Base-by-base conservation (phyloP, 2,888 invertebrate genomes). In the Agapostemon virescens region DNA sequence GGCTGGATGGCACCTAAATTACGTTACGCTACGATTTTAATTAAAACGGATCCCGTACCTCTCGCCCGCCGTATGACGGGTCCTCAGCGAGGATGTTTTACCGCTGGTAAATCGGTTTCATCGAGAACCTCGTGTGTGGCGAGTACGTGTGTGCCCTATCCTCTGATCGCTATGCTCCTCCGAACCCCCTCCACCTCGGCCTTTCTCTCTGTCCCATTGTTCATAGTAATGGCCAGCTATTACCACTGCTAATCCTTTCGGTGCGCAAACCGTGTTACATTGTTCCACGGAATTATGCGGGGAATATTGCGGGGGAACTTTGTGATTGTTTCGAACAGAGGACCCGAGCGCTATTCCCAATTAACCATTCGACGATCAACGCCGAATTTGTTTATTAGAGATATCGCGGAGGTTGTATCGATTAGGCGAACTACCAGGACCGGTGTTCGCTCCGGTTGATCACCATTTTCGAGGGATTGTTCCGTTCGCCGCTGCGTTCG, bases 1-100 rank as follows among this genome's bases (percentile, higher is more conserved):
- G 97, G 78, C 95, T 98, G 87, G 96, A 98, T 83, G 98, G 98
- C 70, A 98, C 96, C 97, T 97, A 94, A 71, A 92, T 87, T 90
- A 91, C 84, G 88, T 91, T 90, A 92, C 90, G 90, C 92, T 92
- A 90, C 91, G 91, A 91, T 91, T 92, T 92, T 92, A 92, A 92
- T 92, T 92, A 92, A 92, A 92, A 92, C 89, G 89, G 90, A 90
- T 90, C 89, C 85, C 86, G 74, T 79, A 67, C 73, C 79, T 73
- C 73, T 82, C 69, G 36, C 82, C 82, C 78, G 82, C 71, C 82
- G 30, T 71, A 33, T 38, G 69, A 33, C 74, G 72, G 83, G 78
- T 55, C 74, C 52, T 49, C 69, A 61, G 40, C 58, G 30, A 20
- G n/a, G 36, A 52, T 70, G 49, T 55, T 72, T 63, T 68, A 45